Evolutionary conservation across 2,888 invertebrate species (phyloP).

Genomic region (Anodontia alba): DNA sequence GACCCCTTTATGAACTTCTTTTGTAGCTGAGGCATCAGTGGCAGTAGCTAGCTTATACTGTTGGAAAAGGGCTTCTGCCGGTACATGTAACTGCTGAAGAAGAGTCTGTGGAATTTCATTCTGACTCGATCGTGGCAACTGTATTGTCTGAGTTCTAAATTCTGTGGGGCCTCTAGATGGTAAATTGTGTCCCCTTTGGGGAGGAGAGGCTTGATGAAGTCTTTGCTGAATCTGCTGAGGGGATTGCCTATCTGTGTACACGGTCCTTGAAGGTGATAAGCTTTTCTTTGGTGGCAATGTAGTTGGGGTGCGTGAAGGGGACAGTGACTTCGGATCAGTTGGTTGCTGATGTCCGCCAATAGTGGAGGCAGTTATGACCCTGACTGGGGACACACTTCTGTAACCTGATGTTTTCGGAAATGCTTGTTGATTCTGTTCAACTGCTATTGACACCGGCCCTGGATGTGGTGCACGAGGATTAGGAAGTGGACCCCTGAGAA

Average conservation of each 20-base stretch:
- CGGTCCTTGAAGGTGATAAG: constrained; percentile 61
- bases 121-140: constrained; percentile 20
- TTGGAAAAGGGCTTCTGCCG: constrained; percentile 40
- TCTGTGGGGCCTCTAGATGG: constrained; percentile 21
- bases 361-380: constrained; percentile 40
- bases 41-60: constrained; percentile 36
- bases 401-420: neutral
- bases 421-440: neutral
- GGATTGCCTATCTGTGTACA: constrained; percentile 39
- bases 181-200: constrained; percentile 21
- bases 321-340: constrained; percentile 26
- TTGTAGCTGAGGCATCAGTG: neutral
- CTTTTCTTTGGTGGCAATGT: constrained; percentile 66
- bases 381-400: constrained; percentile 48
- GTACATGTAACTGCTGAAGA: neutral
- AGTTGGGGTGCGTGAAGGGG: constrained; percentile 52
- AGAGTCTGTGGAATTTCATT: neutral
- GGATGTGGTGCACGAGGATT: constrained; percentile 18
- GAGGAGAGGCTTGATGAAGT: neutral
- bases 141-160: constrained; percentile 44
- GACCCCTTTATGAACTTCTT: neutral
- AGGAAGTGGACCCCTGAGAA: constrained; percentile 54
- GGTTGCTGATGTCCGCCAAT: neutral
- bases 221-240: neutral
- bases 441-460: neutral